These are phyloP conservation scores for Scomber scombrus DNA, from an alignment of 2,113 vertebrate species.

Conservation along the genomic window DNA sequence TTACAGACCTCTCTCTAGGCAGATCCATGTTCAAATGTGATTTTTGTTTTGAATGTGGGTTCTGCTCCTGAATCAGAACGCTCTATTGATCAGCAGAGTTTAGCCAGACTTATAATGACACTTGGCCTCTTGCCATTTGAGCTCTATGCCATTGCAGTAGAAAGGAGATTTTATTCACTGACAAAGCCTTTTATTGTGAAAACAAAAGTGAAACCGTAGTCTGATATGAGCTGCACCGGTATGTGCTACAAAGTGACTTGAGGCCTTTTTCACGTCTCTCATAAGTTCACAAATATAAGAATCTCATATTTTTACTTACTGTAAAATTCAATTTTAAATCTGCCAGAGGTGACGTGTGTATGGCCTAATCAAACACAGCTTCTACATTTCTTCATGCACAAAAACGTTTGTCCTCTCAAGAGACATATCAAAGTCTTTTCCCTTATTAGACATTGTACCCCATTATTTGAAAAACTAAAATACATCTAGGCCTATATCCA, in stretches of 20 bases:
- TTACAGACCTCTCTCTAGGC: constrained; percentile 17
- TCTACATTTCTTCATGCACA: background rate
- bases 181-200: background rate
- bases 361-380: constrained; percentile 5
- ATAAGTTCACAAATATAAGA: background rate
- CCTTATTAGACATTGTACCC: constrained; percentile 1
- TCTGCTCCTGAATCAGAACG: background rate
- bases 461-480: constrained; percentile 38
- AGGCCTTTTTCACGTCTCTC: background rate
- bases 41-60: constrained; percentile 4
- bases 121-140: constrained; percentile 6
- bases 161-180: background rate
- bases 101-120: background rate
- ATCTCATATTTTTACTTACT: too few relatives aligned
- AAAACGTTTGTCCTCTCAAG: constrained; percentile 4
- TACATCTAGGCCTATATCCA: constrained; percentile 17
- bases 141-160: background rate
- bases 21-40: background rate
- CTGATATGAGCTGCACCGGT: background rate
- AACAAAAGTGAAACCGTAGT: constrained; percentile 24
- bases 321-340: background rate
- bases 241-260: background rate
- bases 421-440: constrained; percentile 2
- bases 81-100: background rate
- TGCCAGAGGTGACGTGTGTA: background rate